These are phyloP conservation scores for Megaustenia siamemsis DNA, from an alignment of 2,888 invertebrate species.

Conservation along the genomic window DNA sequence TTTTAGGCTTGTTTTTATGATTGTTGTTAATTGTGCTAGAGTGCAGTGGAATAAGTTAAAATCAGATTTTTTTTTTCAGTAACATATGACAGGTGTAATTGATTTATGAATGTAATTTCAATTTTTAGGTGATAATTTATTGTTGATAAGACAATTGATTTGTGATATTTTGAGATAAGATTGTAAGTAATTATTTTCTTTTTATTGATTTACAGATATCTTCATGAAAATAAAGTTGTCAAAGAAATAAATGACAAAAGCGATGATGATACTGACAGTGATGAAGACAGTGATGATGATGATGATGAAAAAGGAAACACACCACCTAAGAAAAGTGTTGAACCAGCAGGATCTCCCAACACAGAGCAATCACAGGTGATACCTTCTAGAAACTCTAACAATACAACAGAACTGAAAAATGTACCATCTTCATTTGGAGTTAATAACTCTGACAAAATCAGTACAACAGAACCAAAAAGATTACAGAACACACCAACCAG, in stretches of 20 bases:
- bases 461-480: neutral
- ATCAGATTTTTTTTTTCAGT: too few relatives aligned
- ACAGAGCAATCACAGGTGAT: neutral
- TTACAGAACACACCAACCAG: slow-evolving; percentile 1
- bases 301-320: neutral
- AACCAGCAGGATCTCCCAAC: neutral
- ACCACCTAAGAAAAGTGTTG: neutral
- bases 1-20: too few relatives aligned
- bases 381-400: neutral
- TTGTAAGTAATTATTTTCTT: neutral
- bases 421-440: neutral
- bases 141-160: too few relatives aligned
- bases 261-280: slow-evolving; percentile 30
- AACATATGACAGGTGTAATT: too few relatives aligned
- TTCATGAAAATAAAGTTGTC: neutral
- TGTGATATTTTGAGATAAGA: neutral
- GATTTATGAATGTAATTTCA: too few relatives aligned
- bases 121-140: too few relatives aligned
- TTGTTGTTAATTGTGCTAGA: too few relatives aligned
- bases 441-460: neutral
- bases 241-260: neutral
- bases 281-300: slow-evolving; percentile 20
- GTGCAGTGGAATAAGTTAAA: too few relatives aligned
- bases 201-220: slow-evolving; percentile 27
- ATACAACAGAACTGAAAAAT: slow-evolving; percentile 13